Conservation (phyloP, 2,797 vertebrate species). For the Enteromius radiatus region DNA sequence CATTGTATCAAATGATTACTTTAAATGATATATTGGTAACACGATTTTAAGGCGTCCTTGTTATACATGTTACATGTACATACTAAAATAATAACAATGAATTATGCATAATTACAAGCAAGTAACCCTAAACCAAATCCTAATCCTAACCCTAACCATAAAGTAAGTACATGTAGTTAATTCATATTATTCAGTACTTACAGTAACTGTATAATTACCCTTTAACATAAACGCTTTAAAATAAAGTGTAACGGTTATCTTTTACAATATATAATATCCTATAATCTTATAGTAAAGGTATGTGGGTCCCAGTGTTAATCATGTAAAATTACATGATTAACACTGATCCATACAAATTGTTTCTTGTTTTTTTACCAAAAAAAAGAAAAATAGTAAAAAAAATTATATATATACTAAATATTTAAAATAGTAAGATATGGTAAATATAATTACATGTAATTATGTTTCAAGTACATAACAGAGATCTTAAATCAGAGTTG, state of each 20-base stretch:
- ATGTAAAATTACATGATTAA: too few species aligned
- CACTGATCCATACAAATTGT: too few species aligned
- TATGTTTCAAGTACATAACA: neutral
- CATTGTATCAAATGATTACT: too few species aligned
- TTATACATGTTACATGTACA: too few species aligned
- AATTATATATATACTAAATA: rapidly evolving
- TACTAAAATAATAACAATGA: neutral
- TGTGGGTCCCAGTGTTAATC: too few species aligned
- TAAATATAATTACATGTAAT: neutral
- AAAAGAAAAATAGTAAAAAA: neutral
- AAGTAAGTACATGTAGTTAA: neutral
- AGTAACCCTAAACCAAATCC: neutral
- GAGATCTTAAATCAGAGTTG: neutral
- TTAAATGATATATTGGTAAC: too few species aligned
- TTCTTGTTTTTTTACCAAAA: too few species aligned
- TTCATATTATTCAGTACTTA: neutral
- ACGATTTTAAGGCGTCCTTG: too few species aligned
- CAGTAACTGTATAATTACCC: neutral
- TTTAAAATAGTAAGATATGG: neutral
- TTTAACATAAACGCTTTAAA: neutral
- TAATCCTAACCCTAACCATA: too few species aligned
- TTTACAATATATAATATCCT: too few species aligned
- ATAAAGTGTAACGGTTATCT: neutral
- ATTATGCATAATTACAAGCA: neutral
- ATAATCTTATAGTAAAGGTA: too few species aligned